Percentiles rank a stretch among this genome's conserved stretches.
phyloP scores from a whole-genome alignment of 2,888 invertebrate species.

The Plusia festucae region DNA sequence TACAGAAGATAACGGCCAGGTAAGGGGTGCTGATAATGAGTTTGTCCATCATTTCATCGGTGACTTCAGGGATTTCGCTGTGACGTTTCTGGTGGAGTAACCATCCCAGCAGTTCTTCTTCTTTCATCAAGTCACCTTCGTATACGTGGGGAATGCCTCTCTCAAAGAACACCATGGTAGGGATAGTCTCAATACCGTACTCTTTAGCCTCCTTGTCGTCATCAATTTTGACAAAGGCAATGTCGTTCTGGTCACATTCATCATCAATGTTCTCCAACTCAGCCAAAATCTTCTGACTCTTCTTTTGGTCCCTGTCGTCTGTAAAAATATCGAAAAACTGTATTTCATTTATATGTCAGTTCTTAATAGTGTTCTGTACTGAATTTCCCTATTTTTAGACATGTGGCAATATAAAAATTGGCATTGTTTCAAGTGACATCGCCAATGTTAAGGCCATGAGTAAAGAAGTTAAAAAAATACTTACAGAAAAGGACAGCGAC shows the following conservation, averaged over 20 bases:
- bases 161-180: constrained; percentile 94
- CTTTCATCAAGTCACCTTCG: constrained; percentile 96
- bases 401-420: constrained; percentile 68
- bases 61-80: constrained; percentile 97
- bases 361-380: constrained; percentile 74
- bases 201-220: constrained; percentile 96
- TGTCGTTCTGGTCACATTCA: constrained; percentile 97
- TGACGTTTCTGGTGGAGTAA: constrained; percentile 96
- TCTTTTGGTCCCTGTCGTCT: constrained; percentile 98
- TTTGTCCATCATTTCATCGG: constrained; percentile 98
- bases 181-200: constrained; percentile 95
- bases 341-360: constrained; percentile 88
- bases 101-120: constrained; percentile 97
- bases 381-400: constrained; percentile 60
- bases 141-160: constrained; percentile 93
- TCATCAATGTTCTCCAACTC: constrained; percentile 98
- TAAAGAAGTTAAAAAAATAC: constrained; percentile 73
- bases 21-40: constrained; percentile 94
- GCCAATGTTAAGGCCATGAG: constrained; percentile 66
- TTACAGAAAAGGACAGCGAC: constrained; percentile 98
- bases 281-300: constrained; percentile 94
- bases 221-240: constrained; percentile 97
- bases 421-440: constrained; percentile 70
- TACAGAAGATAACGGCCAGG: constrained; percentile 97
- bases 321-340: constrained; percentile 82